Base-by-base conservation (phyloP, 1,140 invertebrate genomes). In the Danaus plexippus region DNA sequence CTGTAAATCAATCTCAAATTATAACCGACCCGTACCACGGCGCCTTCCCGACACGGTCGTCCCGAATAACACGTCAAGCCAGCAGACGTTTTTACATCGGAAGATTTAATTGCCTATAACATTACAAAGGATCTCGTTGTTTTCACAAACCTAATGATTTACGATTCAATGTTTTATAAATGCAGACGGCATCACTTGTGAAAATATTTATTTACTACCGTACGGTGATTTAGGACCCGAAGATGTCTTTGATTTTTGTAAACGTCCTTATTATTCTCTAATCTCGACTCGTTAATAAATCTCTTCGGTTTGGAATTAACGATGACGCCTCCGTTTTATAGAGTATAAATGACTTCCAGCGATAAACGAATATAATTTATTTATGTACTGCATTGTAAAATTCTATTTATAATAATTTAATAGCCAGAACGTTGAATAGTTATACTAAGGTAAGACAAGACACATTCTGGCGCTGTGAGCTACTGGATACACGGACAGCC, bases 101-200 rank as follows among this genome's bases (percentile, higher is more conserved):
- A 43, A 70, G 69, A 77, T 79, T 84, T 82, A 77, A 82, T 77
- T 71, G 76, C 73, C 69, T 82, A 79, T 82, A 73, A 69, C 62
- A 78, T 85, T 85, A 85, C 80, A 84, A 84, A 80, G 77, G 70
- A 69, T 63, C 69, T 59, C 61, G 61, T 79, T 84, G 80, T 84
- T 79, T 81, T 81, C 73, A 71, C 74, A 77, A 67, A 67, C 57
- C 54, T 46, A 57, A 43, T 80, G 76, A 84, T 84, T 82, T 84
- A 82, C 71, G 59, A 58, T 54, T 47, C 43, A 60, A 57, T 57
- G 43, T 13, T 48, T 47, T 55, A 57, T 32, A 61, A 60, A 55
- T 52, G 44, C 42, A 67, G 57, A 49, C 56, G 48, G 51, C 48
- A 52, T 66, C 72, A 74, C 59, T 71, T 77, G 72, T 62, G 69